Evolutionary conservation across 1,140 invertebrate genomes (phyloP).

Genomic region (Penaeus vannamei): DNA sequence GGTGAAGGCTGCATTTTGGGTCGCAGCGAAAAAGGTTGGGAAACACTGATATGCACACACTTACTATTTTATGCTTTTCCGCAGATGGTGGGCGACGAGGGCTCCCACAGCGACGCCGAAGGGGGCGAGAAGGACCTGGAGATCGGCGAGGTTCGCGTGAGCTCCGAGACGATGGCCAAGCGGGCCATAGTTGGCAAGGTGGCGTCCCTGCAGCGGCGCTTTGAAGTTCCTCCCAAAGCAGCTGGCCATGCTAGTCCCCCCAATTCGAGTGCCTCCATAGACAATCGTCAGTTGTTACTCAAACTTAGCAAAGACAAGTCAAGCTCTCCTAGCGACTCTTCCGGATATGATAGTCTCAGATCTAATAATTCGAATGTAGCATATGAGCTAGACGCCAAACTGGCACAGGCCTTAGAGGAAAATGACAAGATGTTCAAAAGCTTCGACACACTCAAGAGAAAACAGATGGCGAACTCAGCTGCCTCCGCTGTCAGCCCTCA

Average conservation of each 20-base stretch:
- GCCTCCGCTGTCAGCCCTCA: conserved; percentile 23
- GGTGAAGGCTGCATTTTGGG: no score
- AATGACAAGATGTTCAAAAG: conserved; percentile 68
- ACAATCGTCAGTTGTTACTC: conserved; percentile 49
- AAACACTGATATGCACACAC: no score
- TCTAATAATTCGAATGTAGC: conserved; percentile 61
- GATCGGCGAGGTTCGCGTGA: conserved; percentile 47
- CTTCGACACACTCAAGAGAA: conserved; percentile 55
- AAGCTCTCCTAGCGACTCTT: conserved; percentile 57
- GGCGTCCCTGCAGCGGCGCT: conserved; percentile 64
- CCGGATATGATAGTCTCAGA: conserved; percentile 61
- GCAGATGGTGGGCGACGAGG: conserved; percentile 58
- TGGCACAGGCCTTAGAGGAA: conserved; percentile 66
- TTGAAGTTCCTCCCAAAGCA: conserved; percentile 49
- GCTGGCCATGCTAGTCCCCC: conserved; percentile 18
- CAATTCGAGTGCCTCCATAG: conserved; percentile 51
- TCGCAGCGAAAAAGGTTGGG: no score
- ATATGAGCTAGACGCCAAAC: conserved; percentile 59
- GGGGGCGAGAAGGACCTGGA: conserved; percentile 61
- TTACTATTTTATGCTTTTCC: not conserved
- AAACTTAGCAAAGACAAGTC: conserved; percentile 60
- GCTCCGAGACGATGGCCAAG: conserved; percentile 55
- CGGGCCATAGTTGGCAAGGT: conserved; percentile 59
- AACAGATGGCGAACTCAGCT: conserved; percentile 4
- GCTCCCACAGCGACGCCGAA: conserved; percentile 39